A percentile compares a stretch with the other conserved stretches of the same genome.
Conservation (phyloP, 2,113 vertebrate species). For the Nannospalax galili region DNA sequence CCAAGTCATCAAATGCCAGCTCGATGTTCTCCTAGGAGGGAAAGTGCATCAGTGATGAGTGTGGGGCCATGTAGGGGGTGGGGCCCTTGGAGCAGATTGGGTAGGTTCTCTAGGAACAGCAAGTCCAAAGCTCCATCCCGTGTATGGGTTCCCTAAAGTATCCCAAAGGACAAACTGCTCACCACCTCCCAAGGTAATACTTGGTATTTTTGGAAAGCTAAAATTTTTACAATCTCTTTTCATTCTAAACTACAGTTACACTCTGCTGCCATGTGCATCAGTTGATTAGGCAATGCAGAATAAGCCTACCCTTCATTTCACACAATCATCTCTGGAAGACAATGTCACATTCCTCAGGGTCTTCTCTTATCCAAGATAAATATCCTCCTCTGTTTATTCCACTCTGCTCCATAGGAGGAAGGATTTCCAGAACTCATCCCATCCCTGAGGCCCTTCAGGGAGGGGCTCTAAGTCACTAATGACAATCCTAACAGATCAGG, state of each 20-base stretch:
- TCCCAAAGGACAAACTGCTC: neutral
- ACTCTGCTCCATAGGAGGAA: neutral
- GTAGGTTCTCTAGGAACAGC: neutral
- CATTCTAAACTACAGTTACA: neutral
- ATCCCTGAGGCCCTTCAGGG: neutral
- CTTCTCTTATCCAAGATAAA: conserved; percentile 37
- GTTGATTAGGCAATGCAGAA: neutral
- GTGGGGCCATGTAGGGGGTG: rapidly evolving
- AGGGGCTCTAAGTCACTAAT: neutral
- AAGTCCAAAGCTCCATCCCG: neutral
- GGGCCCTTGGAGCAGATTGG: neutral
- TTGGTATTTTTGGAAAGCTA: neutral
- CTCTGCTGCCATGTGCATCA: neutral
- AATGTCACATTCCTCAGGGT: neutral
- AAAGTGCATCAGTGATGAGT: conserved; percentile 15
- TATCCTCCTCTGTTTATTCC: neutral
- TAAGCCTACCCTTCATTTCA: conserved; percentile 8
- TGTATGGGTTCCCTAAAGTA: neutral
- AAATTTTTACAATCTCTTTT: neutral
- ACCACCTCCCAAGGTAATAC: neutral
- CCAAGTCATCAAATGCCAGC: conserved; percentile 94
- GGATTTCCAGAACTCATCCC: neutral
- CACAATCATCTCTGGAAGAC: conserved; percentile 17
- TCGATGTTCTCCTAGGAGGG: conserved; percentile 96
- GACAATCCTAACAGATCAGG: neutral